Evolutionary conservation across 1,140 invertebrate species (phyloP).

Genomic region (Cheumatopsyche charites): DNA sequence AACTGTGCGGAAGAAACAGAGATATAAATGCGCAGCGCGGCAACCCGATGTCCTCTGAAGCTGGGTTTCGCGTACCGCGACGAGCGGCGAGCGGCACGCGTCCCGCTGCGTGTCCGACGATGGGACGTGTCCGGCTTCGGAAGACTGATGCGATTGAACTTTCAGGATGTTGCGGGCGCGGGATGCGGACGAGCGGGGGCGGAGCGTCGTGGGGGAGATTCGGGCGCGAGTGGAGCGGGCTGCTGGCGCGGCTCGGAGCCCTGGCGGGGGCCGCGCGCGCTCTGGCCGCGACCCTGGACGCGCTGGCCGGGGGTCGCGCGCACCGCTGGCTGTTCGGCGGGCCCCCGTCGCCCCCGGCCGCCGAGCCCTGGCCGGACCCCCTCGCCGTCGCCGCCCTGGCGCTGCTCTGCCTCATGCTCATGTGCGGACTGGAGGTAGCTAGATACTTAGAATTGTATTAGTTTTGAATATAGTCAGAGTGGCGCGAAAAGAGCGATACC

Average conservation of each 20-base stretch:
- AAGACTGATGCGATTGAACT: too few relatives aligned
- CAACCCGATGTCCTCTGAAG: too few relatives aligned
- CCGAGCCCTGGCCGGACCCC: conserved; percentile 73
- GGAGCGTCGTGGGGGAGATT: conserved; percentile 60
- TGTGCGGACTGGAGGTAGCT: conserved; percentile 70
- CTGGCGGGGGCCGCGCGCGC: conserved; percentile 68
- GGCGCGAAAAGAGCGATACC: too few relatives aligned
- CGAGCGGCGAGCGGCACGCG: too few relatives aligned
- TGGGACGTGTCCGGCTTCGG: too few relatives aligned
- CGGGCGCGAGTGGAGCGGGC: conserved; percentile 66
- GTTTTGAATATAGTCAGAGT: too few relatives aligned
- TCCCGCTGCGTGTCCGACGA: too few relatives aligned
- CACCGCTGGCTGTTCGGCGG: conserved; percentile 64
- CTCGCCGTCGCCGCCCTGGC: conserved; percentile 70
- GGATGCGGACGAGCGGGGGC: conserved; percentile 46
- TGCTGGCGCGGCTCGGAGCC: conserved; percentile 66
- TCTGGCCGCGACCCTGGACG: conserved; percentile 68
- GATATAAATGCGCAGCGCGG: too few relatives aligned
- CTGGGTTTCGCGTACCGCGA: too few relatives aligned
- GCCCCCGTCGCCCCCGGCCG: conserved; percentile 59
- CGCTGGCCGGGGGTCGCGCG: conserved; percentile 66
- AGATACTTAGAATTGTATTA: too few relatives aligned
- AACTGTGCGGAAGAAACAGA: too few relatives aligned
- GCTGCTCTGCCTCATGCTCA: conserved; percentile 70
- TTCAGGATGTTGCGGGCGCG: conserved; percentile 13